Evolutionary conservation across 2,797 vertebrate genomes (phyloP).

Genomic region (Leuciscus waleckii): DNA sequence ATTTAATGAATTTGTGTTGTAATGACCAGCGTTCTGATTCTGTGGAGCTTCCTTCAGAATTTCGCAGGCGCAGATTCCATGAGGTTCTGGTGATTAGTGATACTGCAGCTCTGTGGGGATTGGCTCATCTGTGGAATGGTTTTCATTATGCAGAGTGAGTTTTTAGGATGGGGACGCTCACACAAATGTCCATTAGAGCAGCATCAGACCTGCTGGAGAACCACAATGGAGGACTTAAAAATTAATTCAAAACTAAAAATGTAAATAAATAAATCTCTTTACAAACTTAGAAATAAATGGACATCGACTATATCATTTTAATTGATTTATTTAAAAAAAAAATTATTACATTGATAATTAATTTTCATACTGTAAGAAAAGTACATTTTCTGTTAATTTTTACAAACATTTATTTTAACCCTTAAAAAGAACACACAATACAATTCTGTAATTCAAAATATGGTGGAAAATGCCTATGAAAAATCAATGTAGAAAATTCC

Average conservation of each 20-base stretch:
- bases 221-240: not conserved
- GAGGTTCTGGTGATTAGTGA: constrained; percentile 34
- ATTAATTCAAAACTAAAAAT: not conserved
- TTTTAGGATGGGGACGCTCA: constrained; percentile 65
- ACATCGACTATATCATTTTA: not conserved
- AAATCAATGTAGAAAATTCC: too few species aligned
- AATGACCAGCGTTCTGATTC: not conserved
- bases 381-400: not conserved
- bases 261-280: not conserved
- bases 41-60: not conserved
- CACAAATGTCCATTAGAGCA: constrained; percentile 76
- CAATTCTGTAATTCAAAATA: too few species aligned
- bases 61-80: not conserved
- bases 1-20: not conserved
- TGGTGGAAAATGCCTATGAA: too few species aligned
- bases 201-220: constrained; percentile 60
- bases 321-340: too few species aligned
- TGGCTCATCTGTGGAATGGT: constrained; percentile 30
- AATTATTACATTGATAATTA: not conserved
- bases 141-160: constrained; percentile 32
- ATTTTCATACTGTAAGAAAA: too few species aligned
- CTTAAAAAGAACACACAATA: too few species aligned
- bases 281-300: not conserved
- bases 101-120: constrained; percentile 45
- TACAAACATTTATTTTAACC: too few species aligned